Conservation (phyloP, 23 tunicate genomes). For the Corella eumyota region DNA sequence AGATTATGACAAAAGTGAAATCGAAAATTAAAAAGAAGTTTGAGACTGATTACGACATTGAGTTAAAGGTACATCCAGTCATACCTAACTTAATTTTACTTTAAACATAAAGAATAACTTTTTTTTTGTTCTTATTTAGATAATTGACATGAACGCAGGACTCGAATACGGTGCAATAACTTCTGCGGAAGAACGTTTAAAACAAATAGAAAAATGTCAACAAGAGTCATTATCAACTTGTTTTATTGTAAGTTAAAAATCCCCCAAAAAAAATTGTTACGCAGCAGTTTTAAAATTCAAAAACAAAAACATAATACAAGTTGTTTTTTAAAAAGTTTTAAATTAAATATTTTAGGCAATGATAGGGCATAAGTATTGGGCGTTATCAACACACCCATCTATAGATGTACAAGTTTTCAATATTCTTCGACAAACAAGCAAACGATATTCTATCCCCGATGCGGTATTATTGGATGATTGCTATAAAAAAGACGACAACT, state of each 20-base stretch:
- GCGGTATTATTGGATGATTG: constrained; percentile 13
- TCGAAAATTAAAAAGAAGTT: constrained; percentile 7
- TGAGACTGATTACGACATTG: constrained; percentile 17
- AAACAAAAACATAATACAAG: too few relatives aligned
- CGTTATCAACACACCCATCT: neutral
- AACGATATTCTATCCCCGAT: constrained; percentile 4
- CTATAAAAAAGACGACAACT: constrained; percentile 27
- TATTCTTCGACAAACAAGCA: constrained; percentile 8
- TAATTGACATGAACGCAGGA: too few relatives aligned
- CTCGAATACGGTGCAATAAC: neutral
- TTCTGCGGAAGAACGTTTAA: constrained; percentile 9
- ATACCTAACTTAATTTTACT: too few relatives aligned
- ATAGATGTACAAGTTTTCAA: constrained; percentile 16
- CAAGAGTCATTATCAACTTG: constrained; percentile 14
- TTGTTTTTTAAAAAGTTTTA: too few relatives aligned
- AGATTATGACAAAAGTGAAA: constrained; percentile 4
- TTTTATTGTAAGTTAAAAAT: constrained; percentile 33
- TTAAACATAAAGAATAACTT: too few relatives aligned
- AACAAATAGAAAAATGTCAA: constrained; percentile 12
- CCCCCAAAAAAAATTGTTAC: too few relatives aligned
- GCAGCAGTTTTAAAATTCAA: too few relatives aligned
- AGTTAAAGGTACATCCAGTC: constrained; percentile 49
- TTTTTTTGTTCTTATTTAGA: too few relatives aligned
- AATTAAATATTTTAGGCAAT: constrained; percentile 29
- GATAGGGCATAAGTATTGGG: constrained; percentile 35